Conservation (phyloP, 2,888 invertebrate species). For the Leptodirus hochenwartii region DNA sequence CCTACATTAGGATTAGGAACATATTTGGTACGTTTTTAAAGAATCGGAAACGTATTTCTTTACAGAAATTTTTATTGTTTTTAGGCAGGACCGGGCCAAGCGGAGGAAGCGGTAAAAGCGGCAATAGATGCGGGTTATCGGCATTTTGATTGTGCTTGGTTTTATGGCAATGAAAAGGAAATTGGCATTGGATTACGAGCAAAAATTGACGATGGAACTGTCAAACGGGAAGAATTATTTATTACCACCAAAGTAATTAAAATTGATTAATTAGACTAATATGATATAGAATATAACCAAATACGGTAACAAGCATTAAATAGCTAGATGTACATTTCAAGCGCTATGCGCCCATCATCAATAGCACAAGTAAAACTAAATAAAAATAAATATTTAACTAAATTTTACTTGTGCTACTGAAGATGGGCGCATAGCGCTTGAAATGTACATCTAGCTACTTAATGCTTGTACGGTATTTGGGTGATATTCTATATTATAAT, state of each 20-base stretch:
- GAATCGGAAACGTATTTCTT: too few species aligned
- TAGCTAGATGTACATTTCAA: too few species aligned
- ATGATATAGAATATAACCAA: slow-evolving; percentile 27
- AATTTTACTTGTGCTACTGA: too few species aligned
- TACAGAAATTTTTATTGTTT: too few species aligned
- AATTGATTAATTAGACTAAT: slow-evolving; percentile 33
- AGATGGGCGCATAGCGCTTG: too few species aligned
- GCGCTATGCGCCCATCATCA: too few species aligned
- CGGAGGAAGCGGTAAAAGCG: slow-evolving; percentile 27
- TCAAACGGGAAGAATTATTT: slow-evolving; percentile 35
- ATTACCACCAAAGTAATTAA: slow-evolving; percentile 33
- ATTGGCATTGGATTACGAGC: slow-evolving; percentile 35
- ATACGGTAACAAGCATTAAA: too few species aligned
- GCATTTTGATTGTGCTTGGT: slow-evolving; percentile 42
- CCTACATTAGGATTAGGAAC: slow-evolving; percentile 47
- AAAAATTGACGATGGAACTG: slow-evolving; percentile 30
- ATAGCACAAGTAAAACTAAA: slow-evolving; percentile 33
- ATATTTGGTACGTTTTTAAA: slow-evolving; percentile 31
- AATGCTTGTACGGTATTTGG: too few species aligned
- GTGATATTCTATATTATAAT: too few species aligned
- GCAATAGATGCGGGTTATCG: slow-evolving; percentile 44
- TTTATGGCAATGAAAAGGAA: slow-evolving; percentile 36
- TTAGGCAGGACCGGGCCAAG: slow-evolving; percentile 18
- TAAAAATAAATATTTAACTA: slow-evolving; percentile 35
- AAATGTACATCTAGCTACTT: too few species aligned